Evolutionary conservation across 1,140 invertebrate species (phyloP).

Genomic region (Danaus melanippus): DNA sequence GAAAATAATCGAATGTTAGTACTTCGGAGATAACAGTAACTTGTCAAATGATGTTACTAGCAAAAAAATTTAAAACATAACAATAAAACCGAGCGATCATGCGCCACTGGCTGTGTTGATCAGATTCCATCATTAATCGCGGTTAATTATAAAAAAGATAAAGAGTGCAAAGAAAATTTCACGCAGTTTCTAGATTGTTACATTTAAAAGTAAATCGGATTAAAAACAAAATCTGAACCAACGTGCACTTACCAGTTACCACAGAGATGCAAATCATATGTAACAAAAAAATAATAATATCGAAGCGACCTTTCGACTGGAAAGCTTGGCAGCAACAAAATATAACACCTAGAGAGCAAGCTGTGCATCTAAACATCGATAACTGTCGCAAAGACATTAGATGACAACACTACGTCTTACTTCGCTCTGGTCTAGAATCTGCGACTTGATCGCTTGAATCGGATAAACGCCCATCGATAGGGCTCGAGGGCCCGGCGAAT

Average conservation of each 20-base stretch:
- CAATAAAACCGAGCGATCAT: constrained; percentile 23
- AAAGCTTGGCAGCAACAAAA: constrained; percentile 37
- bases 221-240: constrained; percentile 32
- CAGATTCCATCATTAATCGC: constrained; percentile 26
- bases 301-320: constrained; percentile 37
- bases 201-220: constrained; percentile 2
- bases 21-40: too few relatives aligned
- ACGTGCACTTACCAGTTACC: constrained; percentile 26
- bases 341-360: constrained; percentile 64
- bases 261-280: constrained; percentile 31
- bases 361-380: constrained; percentile 69
- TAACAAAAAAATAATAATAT: constrained; percentile 21
- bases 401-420: constrained; percentile 79
- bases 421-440: constrained; percentile 86
- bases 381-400: constrained; percentile 53
- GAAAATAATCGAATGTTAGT: constrained; percentile 9
- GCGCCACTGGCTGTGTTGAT: constrained; percentile 28
- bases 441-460: constrained; percentile 87
- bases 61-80: constrained; percentile 12
- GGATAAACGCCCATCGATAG: constrained; percentile 90
- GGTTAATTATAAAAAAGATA: too few relatives aligned
- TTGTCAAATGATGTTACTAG: constrained; percentile 17
- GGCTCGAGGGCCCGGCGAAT: constrained; percentile 88
- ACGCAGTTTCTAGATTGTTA: too few relatives aligned
- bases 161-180: too few relatives aligned